Conservation (phyloP, 2,113 vertebrate genomes). For the Polypterus bichir region DNA sequence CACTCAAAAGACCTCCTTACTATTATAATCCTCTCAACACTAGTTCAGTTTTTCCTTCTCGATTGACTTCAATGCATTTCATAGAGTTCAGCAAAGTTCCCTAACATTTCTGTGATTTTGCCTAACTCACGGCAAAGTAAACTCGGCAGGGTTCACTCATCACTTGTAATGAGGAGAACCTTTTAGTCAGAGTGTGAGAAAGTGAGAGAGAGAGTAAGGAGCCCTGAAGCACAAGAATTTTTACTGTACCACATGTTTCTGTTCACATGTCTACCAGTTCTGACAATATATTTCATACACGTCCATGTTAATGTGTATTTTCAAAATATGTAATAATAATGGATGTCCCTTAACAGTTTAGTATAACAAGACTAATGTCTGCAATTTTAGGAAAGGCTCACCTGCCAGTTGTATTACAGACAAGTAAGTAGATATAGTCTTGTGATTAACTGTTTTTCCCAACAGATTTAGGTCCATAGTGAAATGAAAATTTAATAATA, state of each 20-base stretch:
- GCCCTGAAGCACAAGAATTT: slow-evolving; percentile 37
- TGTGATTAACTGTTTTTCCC: slow-evolving; percentile 26
- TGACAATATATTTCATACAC: slow-evolving; percentile 32
- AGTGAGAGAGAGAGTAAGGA: slow-evolving; percentile 27
- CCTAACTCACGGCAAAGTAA: no score
- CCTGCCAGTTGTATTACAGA: slow-evolving; percentile 22
- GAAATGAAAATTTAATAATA: slow-evolving; percentile 32
- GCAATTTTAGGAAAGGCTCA: not conserved
- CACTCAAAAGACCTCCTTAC: no score
- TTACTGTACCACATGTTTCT: no score
- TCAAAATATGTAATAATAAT: not conserved
- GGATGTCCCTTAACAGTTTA: not conserved
- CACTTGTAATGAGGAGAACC: no score
- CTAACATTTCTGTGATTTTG: no score
- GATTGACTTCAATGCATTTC: no score
- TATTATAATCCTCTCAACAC: no score
- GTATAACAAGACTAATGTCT: not conserved
- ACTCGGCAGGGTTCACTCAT: no score
- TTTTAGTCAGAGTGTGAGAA: slow-evolving; percentile 17
- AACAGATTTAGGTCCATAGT: slow-evolving; percentile 32
- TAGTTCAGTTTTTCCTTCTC: no score
- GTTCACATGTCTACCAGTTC: slow-evolving; percentile 47
- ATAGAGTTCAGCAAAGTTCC: no score
- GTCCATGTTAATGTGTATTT: slow-evolving; percentile 17
- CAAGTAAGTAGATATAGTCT: slow-evolving; percentile 31